Evolutionary conservation across 2,113 vertebrate species (phyloP).

Genomic region (Hydropotes inermis): DNA sequence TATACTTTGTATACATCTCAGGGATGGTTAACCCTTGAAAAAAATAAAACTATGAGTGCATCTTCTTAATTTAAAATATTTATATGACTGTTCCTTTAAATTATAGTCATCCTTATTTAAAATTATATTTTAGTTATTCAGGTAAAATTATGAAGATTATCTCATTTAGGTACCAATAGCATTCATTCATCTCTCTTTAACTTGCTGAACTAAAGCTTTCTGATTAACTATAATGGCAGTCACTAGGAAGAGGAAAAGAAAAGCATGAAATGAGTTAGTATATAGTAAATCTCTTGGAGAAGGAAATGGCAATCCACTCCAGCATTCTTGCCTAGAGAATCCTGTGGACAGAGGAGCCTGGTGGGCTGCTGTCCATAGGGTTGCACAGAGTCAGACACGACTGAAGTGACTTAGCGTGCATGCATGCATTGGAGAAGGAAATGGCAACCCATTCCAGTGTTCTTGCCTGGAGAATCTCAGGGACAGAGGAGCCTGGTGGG

Average conservation of each 20-base stretch:
- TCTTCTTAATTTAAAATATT: background rate
- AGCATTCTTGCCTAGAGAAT: no score
- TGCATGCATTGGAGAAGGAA: no score
- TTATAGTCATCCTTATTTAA: background rate
- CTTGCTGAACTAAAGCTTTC: background rate
- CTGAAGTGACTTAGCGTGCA: no score
- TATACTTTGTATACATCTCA: background rate
- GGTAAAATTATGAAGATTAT: background rate
- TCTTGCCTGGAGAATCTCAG: background rate
- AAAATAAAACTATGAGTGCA: background rate
- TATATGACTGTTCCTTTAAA: background rate
- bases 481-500: background rate
- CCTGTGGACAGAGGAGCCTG: no score
- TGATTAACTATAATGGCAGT: background rate
- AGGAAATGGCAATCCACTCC: background rate
- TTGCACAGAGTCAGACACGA: rapidly evolving
- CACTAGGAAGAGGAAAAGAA: background rate
- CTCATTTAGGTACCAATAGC: background rate
- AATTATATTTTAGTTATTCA: conserved; percentile 28
- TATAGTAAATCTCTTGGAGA: background rate
- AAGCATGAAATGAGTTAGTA: background rate
- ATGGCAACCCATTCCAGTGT: background rate
- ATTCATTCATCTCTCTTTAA: conserved; percentile 18
- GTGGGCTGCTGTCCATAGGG: no score
- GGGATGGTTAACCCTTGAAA: background rate